Conservation (phyloP, 23 tunicate genomes). For the Phallusia fumigata region DNA sequence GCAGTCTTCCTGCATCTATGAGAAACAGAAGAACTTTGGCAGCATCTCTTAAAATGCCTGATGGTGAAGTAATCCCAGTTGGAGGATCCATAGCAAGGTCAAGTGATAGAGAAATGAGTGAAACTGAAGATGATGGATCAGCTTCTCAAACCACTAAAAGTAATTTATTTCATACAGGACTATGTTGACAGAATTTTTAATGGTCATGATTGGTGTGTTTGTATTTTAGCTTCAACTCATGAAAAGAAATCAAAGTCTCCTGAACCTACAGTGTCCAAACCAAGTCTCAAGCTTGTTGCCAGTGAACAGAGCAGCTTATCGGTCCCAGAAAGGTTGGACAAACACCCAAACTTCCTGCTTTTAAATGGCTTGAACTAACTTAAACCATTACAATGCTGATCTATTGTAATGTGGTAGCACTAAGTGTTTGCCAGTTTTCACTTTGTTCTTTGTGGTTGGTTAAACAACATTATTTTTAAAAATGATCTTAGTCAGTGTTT, state of each 20-base stretch:
- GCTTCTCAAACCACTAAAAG: background rate
- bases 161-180: too few species aligned
- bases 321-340: background rate
- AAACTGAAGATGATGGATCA: conserved; percentile 5
- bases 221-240: background rate
- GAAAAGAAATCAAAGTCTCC: background rate
- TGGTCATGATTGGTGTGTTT: too few species aligned
- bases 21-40: conserved; percentile 11
- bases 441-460: too few species aligned
- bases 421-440: too few species aligned
- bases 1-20: conserved; percentile 67
- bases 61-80: conserved; percentile 48
- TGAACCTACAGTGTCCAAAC: background rate
- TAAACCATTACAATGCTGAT: too few species aligned
- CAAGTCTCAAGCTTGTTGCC: background rate
- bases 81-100: conserved; percentile 50
- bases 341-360: background rate
- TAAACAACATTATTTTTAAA: too few species aligned
- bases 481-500: too few species aligned
- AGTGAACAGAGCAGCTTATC: background rate
- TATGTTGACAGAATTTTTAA: too few species aligned
- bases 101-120: conserved; percentile 22
- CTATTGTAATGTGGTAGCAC: too few species aligned
- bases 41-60: conserved; percentile 78
- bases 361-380: too few species aligned